Evolutionary conservation across 1,140 invertebrate genomes (phyloP), one percentile per base, ranked within the genome.

Genomic region (Vollenhovia emeryi): DNA sequence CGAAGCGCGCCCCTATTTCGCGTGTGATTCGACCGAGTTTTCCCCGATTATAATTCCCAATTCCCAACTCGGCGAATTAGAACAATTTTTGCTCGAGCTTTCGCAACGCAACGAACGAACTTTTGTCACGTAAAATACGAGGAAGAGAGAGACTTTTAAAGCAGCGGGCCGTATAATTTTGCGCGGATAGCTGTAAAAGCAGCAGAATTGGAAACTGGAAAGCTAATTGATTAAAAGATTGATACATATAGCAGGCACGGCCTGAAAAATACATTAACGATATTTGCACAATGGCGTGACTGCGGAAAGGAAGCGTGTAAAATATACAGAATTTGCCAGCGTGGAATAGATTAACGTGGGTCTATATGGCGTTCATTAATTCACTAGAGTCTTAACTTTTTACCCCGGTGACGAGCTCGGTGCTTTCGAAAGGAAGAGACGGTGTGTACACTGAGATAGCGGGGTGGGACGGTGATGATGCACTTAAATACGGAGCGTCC

Each of bases 1-100:
- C n/a, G 3, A 48, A 73, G 48, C 57, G 75, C 43, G 57, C 80
- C 59, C 48, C 75, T 76, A 87, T 59, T 62, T 40, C 45, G 33
- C 57, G 18, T 15, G 6, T 15, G 6, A 40, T 62, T 40, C 55
- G 43, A 13, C 15, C 57, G 24, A 84, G 52, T 84, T 83, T n/a
- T 83, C 9, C 33, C 7, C 30, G 33, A 62, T 62, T 76, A 57
- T 9, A 84, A 84, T 55, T 5, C 11, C 43, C 36, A 84, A 84
- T 55, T 5, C 11, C 43, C 36, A 43, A 40, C 59, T 59, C 18
- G 13, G 21, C 30, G 24, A 52, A 40, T 50, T 48, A 24, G 6
- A 33, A 64, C 27, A 68, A 68, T 52, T 69, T 68, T 52, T 50
- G 4, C 40, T 79, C 5, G 24, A 13, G 11, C 11, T 66, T 66